phyloP scores from a whole-genome alignment of 2,888 invertebrate species.

The Micoletzkya japonica region DNA sequence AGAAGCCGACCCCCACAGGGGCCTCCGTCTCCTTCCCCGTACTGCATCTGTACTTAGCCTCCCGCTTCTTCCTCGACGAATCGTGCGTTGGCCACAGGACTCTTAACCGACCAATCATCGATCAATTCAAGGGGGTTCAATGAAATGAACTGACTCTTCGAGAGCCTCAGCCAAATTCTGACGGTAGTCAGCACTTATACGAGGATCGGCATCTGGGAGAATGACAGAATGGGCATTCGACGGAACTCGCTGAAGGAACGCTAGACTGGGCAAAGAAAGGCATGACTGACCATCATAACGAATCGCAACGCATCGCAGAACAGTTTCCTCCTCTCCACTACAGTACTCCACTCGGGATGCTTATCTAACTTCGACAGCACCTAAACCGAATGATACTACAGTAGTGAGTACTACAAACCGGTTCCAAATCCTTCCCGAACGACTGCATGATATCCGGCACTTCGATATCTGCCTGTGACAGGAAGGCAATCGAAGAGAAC shows the following conservation, averaged over 20 bases:
- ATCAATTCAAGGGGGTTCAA: not conserved
- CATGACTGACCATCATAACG: slow-evolving; percentile 10
- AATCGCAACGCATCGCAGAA: slow-evolving; percentile 24
- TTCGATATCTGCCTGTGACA: slow-evolving; percentile 17
- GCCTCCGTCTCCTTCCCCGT: too few species aligned
- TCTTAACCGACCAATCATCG: not conserved
- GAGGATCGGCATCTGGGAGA: slow-evolving; percentile 22
- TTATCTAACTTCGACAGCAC: slow-evolving; percentile 3
- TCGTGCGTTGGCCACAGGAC: slow-evolving; percentile 20
- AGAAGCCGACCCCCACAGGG: slow-evolving; percentile 28
- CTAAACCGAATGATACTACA: not conserved
- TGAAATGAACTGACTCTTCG: slow-evolving; percentile 23
- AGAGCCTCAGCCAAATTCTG: slow-evolving; percentile 6
- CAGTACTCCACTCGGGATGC: slow-evolving; percentile 15
- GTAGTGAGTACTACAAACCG: slow-evolving; percentile 2
- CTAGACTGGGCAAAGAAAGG: not conserved
- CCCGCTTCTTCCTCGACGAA: too few species aligned
- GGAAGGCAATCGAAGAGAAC: slow-evolving; percentile 8
- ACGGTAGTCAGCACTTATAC: slow-evolving; percentile 8
- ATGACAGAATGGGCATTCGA: slow-evolving; percentile 23
- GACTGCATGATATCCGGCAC: slow-evolving; percentile 18
- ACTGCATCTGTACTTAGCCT: not conserved
- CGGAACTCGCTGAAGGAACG: slow-evolving; percentile 15
- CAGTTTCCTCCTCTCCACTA: slow-evolving; percentile 5
- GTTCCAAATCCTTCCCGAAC: too few species aligned